Base-by-base conservation (phyloP, 2,888 invertebrate genomes). In the Asteroscopus sphinx region DNA sequence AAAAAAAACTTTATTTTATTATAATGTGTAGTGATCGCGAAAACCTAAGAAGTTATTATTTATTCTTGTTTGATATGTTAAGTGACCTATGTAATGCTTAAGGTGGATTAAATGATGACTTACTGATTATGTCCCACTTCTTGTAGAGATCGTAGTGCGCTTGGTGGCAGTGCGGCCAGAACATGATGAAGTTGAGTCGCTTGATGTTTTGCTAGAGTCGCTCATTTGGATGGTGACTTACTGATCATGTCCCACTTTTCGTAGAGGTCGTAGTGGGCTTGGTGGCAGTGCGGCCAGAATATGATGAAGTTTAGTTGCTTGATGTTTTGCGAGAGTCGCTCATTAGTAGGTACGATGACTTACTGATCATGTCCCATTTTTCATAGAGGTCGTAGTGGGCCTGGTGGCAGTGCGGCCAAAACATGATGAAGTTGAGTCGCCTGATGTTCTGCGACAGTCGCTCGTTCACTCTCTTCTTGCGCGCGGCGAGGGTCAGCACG, bases 321-420 rank as follows among this genome's bases (percentile, higher is more conserved):
- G 0, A 88, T 52, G 39, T 77, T 42, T 0, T 0, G 26, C 0
- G 91, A 46, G 3, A 92, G 77, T 0, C 91, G 82, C 2, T 88
- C 85, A 47, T 82, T 81, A 2, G 17, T 21, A 26, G 3, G 26
- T 9, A 7, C 4, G n/a, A 17, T 32, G 1, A 68, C 91, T 82
- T 15, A 93, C 93, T 87, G 40, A 89, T 78, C 26, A 68, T 54
- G 60, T 93, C 93, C 93, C 92, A 93, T 42, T 92, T 93, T 66
- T 93, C 93, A 56, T 94, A 94, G 3, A 93, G 60, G 46, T 93
- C 93, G 63, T 83, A 88, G 53, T 93, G 93, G 0, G 93, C 93
- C 42, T 90, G 71, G 53, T 93, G 93, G 66, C 89, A 88, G 39
- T 90, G 90, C 0, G 94, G 94, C 91, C 91, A 93, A 79, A 91